These are phyloP conservation scores for Bembecia ichneumoniformis DNA, from an alignment of 2,888 invertebrate genomes.

Conservation along the genomic window DNA sequence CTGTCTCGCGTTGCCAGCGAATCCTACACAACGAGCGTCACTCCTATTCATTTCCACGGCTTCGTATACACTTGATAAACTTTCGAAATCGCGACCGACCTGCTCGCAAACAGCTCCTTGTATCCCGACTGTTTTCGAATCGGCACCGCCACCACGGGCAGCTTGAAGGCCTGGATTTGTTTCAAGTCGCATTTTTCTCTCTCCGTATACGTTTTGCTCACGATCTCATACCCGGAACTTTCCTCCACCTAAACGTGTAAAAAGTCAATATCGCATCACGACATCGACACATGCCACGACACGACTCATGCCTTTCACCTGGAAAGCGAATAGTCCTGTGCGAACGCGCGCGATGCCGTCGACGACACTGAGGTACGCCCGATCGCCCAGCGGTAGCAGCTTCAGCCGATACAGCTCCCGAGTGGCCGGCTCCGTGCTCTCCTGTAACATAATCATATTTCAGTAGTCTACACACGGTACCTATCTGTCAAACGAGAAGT, in stretches of 20 bases:
- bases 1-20: slow-evolving; percentile 74
- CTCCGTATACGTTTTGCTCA: slow-evolving; percentile 74
- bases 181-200: slow-evolving; percentile 75
- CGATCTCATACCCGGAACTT: slow-evolving; percentile 72
- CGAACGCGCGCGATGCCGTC: slow-evolving; percentile 72
- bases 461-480: no score
- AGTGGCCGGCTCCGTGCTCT: slow-evolving; percentile 66
- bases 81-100: slow-evolving; percentile 24
- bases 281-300: no score
- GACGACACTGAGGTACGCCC: slow-evolving; percentile 62
- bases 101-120: slow-evolving; percentile 64
- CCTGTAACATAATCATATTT: slow-evolving; percentile 30
- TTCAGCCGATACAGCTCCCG: slow-evolving; percentile 67
- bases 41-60: no score
- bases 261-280: no score
- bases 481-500: not conserved
- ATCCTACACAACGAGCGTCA: slow-evolving; percentile 42
- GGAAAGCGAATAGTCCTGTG: slow-evolving; percentile 71
- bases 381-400: slow-evolving; percentile 66
- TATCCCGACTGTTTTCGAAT: slow-evolving; percentile 71
- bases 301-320: no score
- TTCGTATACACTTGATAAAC: no score
- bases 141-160: slow-evolving; percentile 71
- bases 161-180: slow-evolving; percentile 71
- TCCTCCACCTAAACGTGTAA: slow-evolving; percentile 70